Evolutionary conservation across 1,140 invertebrate species (phyloP).

Genomic region (Laupala kohalensis): DNA sequence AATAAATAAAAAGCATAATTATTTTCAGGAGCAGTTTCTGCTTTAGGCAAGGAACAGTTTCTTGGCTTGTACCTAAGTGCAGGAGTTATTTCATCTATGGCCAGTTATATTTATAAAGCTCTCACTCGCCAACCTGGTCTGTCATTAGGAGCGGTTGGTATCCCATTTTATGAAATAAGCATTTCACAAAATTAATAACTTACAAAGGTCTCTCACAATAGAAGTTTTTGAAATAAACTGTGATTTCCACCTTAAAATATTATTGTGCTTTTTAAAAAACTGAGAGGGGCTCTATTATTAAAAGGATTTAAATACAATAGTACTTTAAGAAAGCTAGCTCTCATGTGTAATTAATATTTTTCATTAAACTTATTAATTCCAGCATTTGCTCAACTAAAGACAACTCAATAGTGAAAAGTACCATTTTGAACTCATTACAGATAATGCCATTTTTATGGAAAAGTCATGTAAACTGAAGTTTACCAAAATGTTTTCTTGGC

Average conservation of each 20-base stretch:
- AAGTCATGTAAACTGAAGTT: no score
- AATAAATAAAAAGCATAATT: background rate
- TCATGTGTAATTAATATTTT: no score
- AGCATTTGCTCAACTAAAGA: no score
- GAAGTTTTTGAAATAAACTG: background rate
- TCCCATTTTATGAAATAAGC: background rate
- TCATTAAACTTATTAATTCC: no score
- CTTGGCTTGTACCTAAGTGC: conserved; percentile 77
- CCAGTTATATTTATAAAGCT: conserved; percentile 71
- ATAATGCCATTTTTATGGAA: no score
- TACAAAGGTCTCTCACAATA: background rate
- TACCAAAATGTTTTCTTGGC: no score
- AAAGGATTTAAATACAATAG: no score
- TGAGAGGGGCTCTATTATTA: no score
- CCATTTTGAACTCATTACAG: no score
- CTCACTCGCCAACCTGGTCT: conserved; percentile 45
- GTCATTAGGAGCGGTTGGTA: conserved; percentile 82
- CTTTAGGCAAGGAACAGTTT: conserved; percentile 86
- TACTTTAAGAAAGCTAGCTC: no score
- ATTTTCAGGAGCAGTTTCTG: conserved; percentile 40
- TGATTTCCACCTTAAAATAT: background rate
- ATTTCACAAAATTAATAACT: background rate
- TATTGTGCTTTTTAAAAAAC: no score
- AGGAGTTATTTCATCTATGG: conserved; percentile 75
- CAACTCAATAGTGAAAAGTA: no score